Evolutionary conservation across 2,113 vertebrate species (phyloP).

Genomic region (Rafetus swinhoei): DNA sequence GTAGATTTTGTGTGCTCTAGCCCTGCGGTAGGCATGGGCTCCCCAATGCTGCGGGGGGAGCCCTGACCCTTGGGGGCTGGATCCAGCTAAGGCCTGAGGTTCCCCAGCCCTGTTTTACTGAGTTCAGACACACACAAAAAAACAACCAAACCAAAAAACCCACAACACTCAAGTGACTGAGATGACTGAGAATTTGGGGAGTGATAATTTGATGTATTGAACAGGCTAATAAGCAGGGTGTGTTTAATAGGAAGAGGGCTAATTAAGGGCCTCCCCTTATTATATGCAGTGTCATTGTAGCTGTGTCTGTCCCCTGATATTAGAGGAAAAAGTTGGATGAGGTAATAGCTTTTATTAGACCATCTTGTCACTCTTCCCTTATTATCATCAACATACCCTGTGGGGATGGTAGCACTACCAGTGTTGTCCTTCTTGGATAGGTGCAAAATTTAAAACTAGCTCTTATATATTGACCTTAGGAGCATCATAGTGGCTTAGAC

Average conservation of each 20-base stretch:
- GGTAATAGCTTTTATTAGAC: background rate
- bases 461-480: background rate
- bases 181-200: background rate
- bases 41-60: too few species aligned
- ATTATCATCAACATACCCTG: background rate
- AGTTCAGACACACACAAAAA: background rate
- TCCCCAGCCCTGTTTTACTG: background rate
- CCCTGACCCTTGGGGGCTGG: too few species aligned
- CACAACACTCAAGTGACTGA: background rate
- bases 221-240: accelerated
- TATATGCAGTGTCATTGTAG: background rate
- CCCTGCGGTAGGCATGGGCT: too few species aligned
- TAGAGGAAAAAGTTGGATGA: background rate
- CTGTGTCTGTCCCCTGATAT: background rate
- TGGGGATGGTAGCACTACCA: background rate
- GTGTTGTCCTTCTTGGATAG: background rate
- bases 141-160: background rate
- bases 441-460: background rate
- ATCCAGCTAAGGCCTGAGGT: too few species aligned
- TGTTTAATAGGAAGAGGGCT: background rate
- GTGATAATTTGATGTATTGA: background rate
- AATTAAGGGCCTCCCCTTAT: background rate
- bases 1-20: too few species aligned
- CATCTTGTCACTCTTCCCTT: background rate
- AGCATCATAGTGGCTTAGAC: background rate